Evolutionary conservation across 2,888 invertebrate genomes (phyloP), one percentile per base, ranked within the genome.

Genomic region (Ichneumoninae sp.): DNA sequence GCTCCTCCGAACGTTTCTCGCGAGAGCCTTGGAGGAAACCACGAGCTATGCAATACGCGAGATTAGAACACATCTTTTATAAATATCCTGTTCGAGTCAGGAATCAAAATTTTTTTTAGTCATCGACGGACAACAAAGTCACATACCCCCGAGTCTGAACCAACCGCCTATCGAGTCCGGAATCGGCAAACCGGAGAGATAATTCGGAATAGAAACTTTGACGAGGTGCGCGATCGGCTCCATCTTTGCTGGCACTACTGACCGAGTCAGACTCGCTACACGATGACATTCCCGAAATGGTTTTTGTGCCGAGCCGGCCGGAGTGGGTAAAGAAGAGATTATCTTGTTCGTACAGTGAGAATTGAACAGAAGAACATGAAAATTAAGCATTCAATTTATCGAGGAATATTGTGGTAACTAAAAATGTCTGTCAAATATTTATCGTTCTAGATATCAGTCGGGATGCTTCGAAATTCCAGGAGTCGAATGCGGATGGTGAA

Each of bases 121-220:
- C 16, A 60, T 66, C 66, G 77, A 86, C 26, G 89, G 94, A 95
- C 95, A 40, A 60, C 13, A 40, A 72, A 72, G 82, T 69, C 40
- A 44, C 81, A 86, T 95, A 98, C 98, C 95, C 94, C 97, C 96
- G 87, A 98, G 95, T 90, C 95, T 96, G 94, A 98, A 97, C 97
- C 98, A 97, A 92, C 98, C 98, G 86, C 97, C 96, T 88, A 98
- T 94, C 16, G 96, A 95, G 92, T 97, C 96, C 8, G 98, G 98
- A 93, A 98, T 96, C 26, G 98, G 98, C 87, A 98, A 94, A 92
- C 95, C 95, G 78, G 97, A 95, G 90, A 98, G 95, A 94, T 98
- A 98, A 94, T 97, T 96, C 5, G 98, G 98, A 88, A 98, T 94
- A 62, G 96, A 96, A 85, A 96, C 96, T 94, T 97, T 97, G 4